Evolutionary conservation across 1,140 invertebrate species (phyloP).

Genomic region (Lucilia sericata): DNA sequence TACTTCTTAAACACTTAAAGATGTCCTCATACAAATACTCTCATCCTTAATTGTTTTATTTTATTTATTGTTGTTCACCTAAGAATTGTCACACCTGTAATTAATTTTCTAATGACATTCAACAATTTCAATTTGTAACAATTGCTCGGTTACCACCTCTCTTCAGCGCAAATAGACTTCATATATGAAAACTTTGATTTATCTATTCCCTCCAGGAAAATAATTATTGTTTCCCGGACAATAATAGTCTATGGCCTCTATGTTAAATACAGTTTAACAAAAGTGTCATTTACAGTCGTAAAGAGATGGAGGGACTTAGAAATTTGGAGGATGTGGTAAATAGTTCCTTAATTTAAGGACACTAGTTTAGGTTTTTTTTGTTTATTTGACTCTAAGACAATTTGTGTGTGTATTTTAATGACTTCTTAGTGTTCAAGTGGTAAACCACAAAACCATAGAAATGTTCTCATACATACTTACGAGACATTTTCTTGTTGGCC

Average conservation of each 20-base stretch:
- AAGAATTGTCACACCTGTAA: constrained; percentile 4
- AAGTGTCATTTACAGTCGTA: not conserved
- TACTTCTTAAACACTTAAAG: too few species aligned
- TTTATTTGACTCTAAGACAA: not conserved
- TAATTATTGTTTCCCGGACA: not conserved
- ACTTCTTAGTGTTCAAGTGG: not conserved
- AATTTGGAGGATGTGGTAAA: not conserved
- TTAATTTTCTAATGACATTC: constrained; percentile 19
- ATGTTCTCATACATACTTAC: not conserved
- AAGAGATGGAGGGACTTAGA: too few species aligned
- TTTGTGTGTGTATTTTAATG: constrained; percentile 20
- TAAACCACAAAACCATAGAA: not conserved
- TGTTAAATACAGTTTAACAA: not conserved
- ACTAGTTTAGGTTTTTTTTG: not conserved
- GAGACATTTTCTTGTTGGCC: not conserved
- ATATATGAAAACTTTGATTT: not conserved
- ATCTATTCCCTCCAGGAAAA: not conserved
- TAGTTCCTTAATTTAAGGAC: not conserved
- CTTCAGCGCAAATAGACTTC: not conserved
- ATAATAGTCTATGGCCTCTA: not conserved
- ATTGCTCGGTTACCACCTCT: not conserved
- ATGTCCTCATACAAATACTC: too few species aligned
- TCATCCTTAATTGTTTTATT: not conserved
- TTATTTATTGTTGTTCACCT: constrained; percentile 6
- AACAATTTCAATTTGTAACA: constrained; percentile 27